Conservation (phyloP, 2,888 invertebrate genomes). For the Drosophila recens region DNA sequence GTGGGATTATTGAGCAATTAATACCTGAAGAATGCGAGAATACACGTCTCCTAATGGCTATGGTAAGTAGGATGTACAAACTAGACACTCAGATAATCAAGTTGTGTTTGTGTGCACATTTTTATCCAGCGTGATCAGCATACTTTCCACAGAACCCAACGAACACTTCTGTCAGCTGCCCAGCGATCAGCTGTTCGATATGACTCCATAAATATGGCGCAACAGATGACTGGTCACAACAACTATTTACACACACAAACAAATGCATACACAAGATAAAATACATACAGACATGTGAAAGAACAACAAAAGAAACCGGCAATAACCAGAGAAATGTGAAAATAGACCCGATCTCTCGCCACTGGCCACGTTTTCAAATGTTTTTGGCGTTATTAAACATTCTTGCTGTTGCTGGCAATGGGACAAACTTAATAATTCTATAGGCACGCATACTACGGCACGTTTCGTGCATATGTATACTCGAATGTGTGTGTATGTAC, state of each 20-base stretch:
- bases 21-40: background rate
- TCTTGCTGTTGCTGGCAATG: constrained; percentile 41
- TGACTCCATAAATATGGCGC: constrained; percentile 14
- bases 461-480: background rate
- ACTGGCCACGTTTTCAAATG: constrained; percentile 56
- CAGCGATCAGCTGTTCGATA: constrained; percentile 36
- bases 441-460: constrained; percentile 12
- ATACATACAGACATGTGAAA: constrained; percentile 8
- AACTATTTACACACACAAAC: constrained; percentile 6
- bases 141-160: constrained; percentile 11
- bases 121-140: constrained; percentile 15
- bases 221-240: constrained; percentile 20
- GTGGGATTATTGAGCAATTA: background rate
- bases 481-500: background rate
- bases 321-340: constrained; percentile 67
- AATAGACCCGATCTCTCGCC: constrained; percentile 57
- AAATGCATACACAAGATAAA: background rate
- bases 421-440: constrained; percentile 49
- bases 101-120: background rate
- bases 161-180: background rate
- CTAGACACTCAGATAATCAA: background rate
- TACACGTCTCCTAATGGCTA: background rate
- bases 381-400: constrained; percentile 75
- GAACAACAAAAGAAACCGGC: constrained; percentile 66
- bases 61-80: background rate